Evolutionary conservation across 2,113 vertebrate species (phyloP).

Genomic region (Gallinago media): DNA sequence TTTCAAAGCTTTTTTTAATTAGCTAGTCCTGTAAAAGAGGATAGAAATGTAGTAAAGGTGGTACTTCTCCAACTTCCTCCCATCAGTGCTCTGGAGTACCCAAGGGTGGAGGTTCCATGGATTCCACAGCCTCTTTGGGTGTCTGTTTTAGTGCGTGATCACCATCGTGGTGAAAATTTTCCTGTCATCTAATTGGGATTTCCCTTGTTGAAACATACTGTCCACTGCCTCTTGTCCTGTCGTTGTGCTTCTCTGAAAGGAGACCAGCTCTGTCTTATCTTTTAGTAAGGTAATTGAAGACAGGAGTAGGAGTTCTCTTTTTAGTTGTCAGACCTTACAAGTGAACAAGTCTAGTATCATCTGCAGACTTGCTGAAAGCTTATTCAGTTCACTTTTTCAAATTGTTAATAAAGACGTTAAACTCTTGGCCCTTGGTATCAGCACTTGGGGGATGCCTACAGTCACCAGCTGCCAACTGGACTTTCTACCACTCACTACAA

Average conservation of each 20-base stretch:
- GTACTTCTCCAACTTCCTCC: background rate
- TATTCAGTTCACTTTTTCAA: background rate
- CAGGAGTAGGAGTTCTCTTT: background rate
- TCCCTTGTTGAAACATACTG: background rate
- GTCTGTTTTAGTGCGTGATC: background rate
- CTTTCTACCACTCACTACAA: background rate
- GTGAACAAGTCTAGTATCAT: background rate
- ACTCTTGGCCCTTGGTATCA: background rate
- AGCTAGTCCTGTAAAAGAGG: background rate
- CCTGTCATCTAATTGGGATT: background rate
- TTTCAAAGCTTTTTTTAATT: background rate
- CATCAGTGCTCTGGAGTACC: background rate
- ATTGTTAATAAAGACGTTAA: background rate
- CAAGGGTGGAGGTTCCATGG: background rate
- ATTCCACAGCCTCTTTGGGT: background rate
- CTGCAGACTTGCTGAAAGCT: background rate
- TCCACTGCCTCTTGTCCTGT: background rate
- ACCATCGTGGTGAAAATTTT: fast-evolving
- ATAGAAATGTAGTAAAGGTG: background rate
- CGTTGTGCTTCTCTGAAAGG: background rate
- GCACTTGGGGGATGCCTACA: background rate
- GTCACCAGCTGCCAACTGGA: background rate
- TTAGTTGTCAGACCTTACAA: background rate
- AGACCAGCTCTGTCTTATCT: background rate
- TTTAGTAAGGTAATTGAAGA: background rate